Percentiles rank a stretch among this genome's conserved stretches.
These are phyloP conservation scores for Neodiprion pinetum DNA, from an alignment of 1,140 invertebrate genomes.

Conservation along the genomic window DNA sequence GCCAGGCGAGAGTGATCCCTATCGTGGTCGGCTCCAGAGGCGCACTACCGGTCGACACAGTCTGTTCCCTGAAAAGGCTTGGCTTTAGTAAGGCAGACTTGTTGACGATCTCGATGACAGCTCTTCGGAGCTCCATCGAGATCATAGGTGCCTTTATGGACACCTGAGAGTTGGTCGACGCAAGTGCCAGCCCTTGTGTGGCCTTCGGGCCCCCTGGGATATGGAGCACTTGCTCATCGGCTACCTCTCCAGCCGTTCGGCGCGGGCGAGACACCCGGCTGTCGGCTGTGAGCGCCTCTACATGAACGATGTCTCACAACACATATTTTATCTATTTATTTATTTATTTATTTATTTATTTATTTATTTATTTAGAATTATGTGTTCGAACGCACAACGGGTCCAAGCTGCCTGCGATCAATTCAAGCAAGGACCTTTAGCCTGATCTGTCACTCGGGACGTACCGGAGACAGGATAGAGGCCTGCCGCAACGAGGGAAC, in stretches of 20 bases:
- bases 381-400: not conserved
- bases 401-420: not conserved
- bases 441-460: not conserved
- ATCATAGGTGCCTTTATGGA: slow-evolving; percentile 41
- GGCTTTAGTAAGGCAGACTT: no score
- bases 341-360: not conserved
- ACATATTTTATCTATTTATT: not conserved
- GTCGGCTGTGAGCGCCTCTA: no score
- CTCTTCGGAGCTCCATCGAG: no score
- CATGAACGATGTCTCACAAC: no score
- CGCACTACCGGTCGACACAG: not conserved
- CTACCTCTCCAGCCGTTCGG: no score
- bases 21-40: not conserved
- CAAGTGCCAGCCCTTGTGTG: not conserved
- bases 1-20: not conserved
- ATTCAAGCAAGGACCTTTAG: not conserved
- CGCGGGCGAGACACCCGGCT: no score
- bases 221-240: not conserved
- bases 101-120: no score
- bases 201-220: not conserved
- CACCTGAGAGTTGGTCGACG: not conserved
- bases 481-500: not conserved
- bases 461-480: not conserved
- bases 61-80: no score
- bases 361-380: no score